Conservation (phyloP, 2,888 invertebrate genomes). For the Philopedon plagiatum region DNA sequence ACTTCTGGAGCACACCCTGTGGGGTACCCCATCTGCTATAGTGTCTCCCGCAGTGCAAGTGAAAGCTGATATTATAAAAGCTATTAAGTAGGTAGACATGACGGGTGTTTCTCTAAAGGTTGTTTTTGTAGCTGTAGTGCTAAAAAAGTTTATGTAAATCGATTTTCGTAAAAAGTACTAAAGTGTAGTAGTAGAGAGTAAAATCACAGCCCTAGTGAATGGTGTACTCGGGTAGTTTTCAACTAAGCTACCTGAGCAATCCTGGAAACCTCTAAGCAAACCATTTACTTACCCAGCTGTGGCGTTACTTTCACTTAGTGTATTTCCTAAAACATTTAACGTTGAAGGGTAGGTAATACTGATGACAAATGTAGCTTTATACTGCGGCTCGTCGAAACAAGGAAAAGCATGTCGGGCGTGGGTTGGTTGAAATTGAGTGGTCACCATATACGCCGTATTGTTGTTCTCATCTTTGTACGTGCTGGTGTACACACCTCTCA, state of each 20-base stretch:
- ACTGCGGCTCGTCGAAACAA: constrained; percentile 80
- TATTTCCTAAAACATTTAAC: constrained; percentile 56
- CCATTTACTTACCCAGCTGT: constrained; percentile 25
- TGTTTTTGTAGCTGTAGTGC: constrained; percentile 15
- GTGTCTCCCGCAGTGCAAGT: constrained; percentile 56
- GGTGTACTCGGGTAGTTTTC: no score
- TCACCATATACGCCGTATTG: constrained; percentile 66
- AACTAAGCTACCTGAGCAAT: no score
- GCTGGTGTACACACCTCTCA: constrained; percentile 71
- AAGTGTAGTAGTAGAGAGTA: no score
- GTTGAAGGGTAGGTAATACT: constrained; percentile 64
- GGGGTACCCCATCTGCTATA: constrained; percentile 42
- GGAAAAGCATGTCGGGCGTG: constrained; percentile 82
- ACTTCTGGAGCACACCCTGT: constrained; percentile 54
- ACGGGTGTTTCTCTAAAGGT: constrained; percentile 67
- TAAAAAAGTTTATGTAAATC: not conserved
- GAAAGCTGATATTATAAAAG: constrained; percentile 88
- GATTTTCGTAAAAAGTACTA: no score
- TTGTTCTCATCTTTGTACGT: constrained; percentile 64
- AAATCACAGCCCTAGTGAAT: no score
- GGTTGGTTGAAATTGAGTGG: constrained; percentile 80
- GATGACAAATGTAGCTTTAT: constrained; percentile 67
- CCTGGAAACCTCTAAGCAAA: no score
- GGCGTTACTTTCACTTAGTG: not conserved
- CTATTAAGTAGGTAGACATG: constrained; percentile 91